Conservation (phyloP, 2,888 invertebrate species). For the Ormyrus nitidulus region DNA sequence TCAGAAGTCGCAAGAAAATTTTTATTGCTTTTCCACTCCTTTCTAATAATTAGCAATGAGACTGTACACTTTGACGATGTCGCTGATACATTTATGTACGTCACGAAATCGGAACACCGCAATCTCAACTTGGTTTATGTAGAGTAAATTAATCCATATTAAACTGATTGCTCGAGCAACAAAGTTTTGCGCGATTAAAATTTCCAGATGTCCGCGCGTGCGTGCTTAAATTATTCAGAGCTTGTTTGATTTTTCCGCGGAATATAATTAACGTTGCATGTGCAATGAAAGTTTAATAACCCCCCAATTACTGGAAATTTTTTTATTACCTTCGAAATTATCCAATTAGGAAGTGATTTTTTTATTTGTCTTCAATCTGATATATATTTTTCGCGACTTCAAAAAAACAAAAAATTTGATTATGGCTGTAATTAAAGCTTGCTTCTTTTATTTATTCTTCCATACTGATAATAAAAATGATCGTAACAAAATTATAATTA, state of each 20-base stretch:
- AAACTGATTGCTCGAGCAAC: conserved; percentile 19
- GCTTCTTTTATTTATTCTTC: too few relatives aligned
- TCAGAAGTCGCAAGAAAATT: too few relatives aligned
- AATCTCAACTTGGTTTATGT: neutral
- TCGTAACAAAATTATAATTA: too few relatives aligned
- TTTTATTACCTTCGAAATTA: conserved; percentile 10
- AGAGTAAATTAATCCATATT: conserved; percentile 22
- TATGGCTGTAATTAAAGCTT: too few relatives aligned
- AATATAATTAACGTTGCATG: conserved; percentile 38
- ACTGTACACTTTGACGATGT: too few relatives aligned
- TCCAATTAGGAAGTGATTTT: conserved; percentile 29
- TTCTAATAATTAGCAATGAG: too few relatives aligned
- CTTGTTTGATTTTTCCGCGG: conserved; percentile 21
- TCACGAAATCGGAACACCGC: neutral
- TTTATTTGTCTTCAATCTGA: neutral
- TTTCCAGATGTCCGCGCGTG: neutral
- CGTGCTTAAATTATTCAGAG: conserved; percentile 20
- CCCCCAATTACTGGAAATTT: neutral
- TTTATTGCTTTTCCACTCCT: too few relatives aligned
- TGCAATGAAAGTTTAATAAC: conserved; percentile 36
- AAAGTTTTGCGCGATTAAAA: conserved; percentile 39
- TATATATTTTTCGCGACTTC: too few relatives aligned
- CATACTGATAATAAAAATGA: too few relatives aligned
- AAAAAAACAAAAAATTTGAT: too few relatives aligned
- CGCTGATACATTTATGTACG: neutral